A percentile compares a stretch with the other conserved stretches of the same genome.
phyloP scores from a whole-genome alignment of 1,140 invertebrate species.

The Hyphantria cunea region DNA sequence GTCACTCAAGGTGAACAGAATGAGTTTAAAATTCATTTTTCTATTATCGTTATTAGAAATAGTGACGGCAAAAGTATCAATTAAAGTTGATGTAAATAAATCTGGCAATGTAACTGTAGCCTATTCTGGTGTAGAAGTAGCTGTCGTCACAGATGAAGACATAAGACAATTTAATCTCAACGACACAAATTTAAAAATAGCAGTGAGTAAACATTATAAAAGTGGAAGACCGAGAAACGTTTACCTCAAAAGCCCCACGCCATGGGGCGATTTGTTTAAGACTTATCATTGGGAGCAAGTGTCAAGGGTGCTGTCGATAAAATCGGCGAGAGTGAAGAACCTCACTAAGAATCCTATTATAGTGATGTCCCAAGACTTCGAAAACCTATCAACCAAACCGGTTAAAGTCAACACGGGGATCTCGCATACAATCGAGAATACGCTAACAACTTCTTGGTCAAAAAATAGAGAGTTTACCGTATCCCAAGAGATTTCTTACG shows the following conservation, averaged over 20 bases:
- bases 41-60: neutral
- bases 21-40: neutral
- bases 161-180: slow-evolving; percentile 32
- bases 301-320: slow-evolving; percentile 46
- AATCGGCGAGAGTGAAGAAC: slow-evolving; percentile 51
- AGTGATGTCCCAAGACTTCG: slow-evolving; percentile 57
- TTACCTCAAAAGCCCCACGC: slow-evolving; percentile 57
- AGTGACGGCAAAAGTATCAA: slow-evolving; percentile 26
- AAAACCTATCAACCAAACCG: slow-evolving; percentile 54
- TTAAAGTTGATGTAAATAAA: slow-evolving; percentile 29
- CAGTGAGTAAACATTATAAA: slow-evolving; percentile 38
- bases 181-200: slow-evolving; percentile 37
- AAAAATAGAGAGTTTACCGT: slow-evolving; percentile 44
- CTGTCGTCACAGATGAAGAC: slow-evolving; percentile 37
- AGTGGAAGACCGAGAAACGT: slow-evolving; percentile 35
- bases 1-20: too few species aligned
- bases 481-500: slow-evolving; percentile 53
- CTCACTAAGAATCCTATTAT: slow-evolving; percentile 41
- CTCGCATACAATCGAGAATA: slow-evolving; percentile 61
- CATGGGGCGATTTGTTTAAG: slow-evolving; percentile 61
- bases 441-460: slow-evolving; percentile 55
- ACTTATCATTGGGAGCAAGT: slow-evolving; percentile 61
- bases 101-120: slow-evolving; percentile 30
- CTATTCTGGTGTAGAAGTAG: slow-evolving; percentile 30
- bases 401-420: slow-evolving; percentile 67